phyloP scores from a whole-genome alignment of 2,113 vertebrate genomes.

The Phylloscopus whistleri region DNA sequence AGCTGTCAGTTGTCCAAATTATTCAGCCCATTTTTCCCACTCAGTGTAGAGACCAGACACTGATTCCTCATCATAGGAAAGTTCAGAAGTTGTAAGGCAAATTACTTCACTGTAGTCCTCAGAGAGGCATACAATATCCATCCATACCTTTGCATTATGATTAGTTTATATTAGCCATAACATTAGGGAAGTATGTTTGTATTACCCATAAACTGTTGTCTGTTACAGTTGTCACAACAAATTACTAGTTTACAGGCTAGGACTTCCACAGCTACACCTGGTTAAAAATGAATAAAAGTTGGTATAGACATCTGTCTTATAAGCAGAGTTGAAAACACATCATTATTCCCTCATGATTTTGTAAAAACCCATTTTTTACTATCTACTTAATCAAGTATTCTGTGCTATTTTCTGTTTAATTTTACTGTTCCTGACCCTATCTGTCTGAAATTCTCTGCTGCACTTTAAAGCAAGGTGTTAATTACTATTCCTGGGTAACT shows the following conservation, averaged over 20 bases:
- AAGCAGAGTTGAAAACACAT: not conserved
- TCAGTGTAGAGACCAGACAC: not conserved
- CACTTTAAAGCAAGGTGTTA: not conserved
- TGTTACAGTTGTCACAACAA: not conserved
- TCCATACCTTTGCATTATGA: not conserved
- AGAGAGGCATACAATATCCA: not conserved
- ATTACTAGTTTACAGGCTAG: not conserved
- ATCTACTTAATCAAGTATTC: not conserved
- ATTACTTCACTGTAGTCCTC: not conserved
- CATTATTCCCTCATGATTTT: not conserved
- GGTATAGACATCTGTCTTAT: not conserved
- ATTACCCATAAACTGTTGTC: not conserved
- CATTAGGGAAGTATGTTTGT: not conserved
- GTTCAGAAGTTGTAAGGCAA: not conserved
- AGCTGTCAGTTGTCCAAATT: not conserved
- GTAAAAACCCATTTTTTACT: not conserved
- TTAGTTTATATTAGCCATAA: not conserved
- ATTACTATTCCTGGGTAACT: constrained; percentile 1
- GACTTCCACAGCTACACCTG: not conserved
- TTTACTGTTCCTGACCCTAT: not conserved
- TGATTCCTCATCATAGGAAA: not conserved
- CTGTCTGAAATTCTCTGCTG: not conserved
- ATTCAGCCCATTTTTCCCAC: not conserved
- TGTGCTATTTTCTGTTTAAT: not conserved
- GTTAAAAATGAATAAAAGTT: not conserved